These are phyloP conservation scores for Semotilus atromaculatus DNA, from an alignment of 2,797 vertebrate genomes.

Conservation along the genomic window DNA sequence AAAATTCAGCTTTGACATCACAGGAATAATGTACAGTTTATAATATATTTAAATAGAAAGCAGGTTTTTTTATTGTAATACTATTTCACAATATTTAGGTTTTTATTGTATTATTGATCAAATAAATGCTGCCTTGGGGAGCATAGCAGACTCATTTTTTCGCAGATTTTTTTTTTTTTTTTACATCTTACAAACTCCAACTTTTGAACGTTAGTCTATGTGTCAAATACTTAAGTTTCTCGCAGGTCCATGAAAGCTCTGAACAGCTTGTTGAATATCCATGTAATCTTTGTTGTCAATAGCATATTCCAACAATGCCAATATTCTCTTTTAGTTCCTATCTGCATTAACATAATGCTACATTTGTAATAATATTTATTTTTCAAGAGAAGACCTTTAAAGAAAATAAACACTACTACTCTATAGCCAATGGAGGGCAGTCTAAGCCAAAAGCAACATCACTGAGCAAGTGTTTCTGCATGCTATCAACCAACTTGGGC, in stretches of 20 bases:
- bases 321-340: not conserved
- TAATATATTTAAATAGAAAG: not conserved
- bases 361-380: not conserved
- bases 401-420: not conserved
- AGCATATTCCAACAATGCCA: not conserved
- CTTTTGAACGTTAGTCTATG: not conserved
- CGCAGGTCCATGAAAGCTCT: not conserved
- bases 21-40: not conserved
- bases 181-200: not conserved
- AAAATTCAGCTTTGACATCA: not conserved
- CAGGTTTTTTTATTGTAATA: not conserved
- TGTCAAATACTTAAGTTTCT: not conserved
- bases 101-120: not conserved
- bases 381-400: not conserved
- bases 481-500: not conserved
- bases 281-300: not conserved
- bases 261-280: not conserved
- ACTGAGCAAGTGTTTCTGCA: not conserved
- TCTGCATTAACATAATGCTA: not conserved
- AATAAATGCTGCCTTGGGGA: not conserved
- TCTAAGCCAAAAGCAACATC: not conserved
- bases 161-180: too few species aligned
- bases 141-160: not conserved
- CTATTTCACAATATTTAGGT: not conserved
- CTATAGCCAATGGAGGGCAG: slow-evolving; percentile 23